These are phyloP conservation scores for Oligia strigilis DNA, from an alignment of 2,888 invertebrate genomes.

Conservation along the genomic window DNA sequence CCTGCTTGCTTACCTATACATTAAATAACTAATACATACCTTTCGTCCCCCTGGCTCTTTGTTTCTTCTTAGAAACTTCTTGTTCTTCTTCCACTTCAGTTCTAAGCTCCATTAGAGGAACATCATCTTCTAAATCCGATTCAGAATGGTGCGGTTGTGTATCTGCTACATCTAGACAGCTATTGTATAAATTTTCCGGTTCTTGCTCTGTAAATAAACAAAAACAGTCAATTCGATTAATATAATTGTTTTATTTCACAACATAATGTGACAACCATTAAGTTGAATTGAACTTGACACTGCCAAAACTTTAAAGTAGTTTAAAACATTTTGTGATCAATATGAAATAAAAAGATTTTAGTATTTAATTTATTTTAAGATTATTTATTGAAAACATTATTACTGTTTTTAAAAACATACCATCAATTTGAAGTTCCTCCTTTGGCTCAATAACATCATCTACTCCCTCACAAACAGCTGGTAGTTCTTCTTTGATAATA, in stretches of 20 bases:
- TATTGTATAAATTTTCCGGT: background rate
- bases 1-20: too few species aligned
- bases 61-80: background rate
- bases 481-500: background rate
- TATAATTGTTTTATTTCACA: background rate
- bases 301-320: background rate
- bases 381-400: too few species aligned
- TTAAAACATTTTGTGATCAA: background rate
- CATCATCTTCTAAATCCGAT: background rate
- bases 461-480: background rate
- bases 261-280: too few species aligned
- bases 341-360: too few species aligned
- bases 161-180: background rate
- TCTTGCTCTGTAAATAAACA: background rate
- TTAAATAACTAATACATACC: background rate
- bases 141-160: background rate
- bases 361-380: background rate
- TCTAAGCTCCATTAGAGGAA: background rate
- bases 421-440: background rate
- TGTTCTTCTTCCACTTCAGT: background rate
- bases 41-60: background rate
- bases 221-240: background rate
- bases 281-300: background rate
- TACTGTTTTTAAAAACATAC: background rate
- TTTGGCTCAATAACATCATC: background rate